Evolutionary conservation across 2,797 vertebrate species (phyloP).

Genomic region (Zonotrichia albicollis): DNA sequence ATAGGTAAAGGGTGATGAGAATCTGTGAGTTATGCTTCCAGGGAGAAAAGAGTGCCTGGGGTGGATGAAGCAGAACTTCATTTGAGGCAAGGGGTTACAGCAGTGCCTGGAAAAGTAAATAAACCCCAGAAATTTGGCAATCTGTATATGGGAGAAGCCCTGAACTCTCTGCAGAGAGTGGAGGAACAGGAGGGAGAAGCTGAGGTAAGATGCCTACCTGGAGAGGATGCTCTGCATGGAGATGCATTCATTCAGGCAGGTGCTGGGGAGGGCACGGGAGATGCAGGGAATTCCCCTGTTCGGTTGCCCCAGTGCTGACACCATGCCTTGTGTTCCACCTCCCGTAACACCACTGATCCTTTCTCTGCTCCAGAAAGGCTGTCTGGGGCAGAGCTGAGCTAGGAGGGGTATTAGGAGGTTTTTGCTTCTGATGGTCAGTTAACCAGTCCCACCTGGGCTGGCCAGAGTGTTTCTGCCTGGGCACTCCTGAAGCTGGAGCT

Average conservation of each 20-base stretch:
- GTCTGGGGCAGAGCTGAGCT: background rate
- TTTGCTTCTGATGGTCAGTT: background rate
- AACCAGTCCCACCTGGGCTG: background rate
- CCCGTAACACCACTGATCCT: accelerated
- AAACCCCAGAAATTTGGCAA: background rate
- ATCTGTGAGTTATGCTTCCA: background rate
- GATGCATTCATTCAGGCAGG: background rate
- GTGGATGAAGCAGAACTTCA: background rate
- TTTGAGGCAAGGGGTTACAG: background rate
- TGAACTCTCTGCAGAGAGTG: background rate
- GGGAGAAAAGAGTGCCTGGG: background rate
- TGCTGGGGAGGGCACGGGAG: background rate
- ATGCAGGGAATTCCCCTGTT: background rate
- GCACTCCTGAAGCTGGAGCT: background rate
- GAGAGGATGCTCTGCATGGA: background rate
- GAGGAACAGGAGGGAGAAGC: background rate
- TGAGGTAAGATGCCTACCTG: background rate
- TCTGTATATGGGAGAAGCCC: background rate
- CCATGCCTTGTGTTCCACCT: background rate
- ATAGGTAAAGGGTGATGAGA: background rate
- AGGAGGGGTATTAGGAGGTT: background rate
- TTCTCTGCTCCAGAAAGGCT: background rate
- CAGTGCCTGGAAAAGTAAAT: background rate
- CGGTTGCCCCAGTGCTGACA: background rate
- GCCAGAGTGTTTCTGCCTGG: background rate